A percentile compares a stretch with the other conserved stretches of the same genome.
Conservation (phyloP, 2,888 invertebrate genomes). For the Diogma glabrata region DNA sequence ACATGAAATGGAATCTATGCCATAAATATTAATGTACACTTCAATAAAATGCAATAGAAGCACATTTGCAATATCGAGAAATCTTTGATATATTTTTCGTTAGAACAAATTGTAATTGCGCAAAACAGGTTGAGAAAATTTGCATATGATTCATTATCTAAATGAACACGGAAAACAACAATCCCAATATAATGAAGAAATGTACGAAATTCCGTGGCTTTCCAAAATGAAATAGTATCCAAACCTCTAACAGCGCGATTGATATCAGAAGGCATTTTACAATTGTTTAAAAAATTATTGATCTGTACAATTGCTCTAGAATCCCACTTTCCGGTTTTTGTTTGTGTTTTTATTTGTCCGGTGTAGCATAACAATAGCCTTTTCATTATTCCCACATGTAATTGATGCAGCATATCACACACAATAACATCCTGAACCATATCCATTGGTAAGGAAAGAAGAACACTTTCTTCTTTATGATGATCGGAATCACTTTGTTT, state of each 20-base stretch:
- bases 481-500: background rate
- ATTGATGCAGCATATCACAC: no score
- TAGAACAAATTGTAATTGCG: no score
- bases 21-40: background rate
- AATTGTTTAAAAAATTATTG: background rate
- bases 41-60: conserved; percentile 4
- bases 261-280: background rate
- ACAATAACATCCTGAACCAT: background rate
- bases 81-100: no score
- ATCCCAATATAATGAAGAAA: background rate
- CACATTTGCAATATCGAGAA: conserved; percentile 1
- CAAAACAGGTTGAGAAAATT: background rate
- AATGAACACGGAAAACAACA: background rate
- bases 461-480: background rate
- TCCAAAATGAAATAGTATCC: background rate
- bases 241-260: background rate
- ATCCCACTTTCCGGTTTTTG: no score
- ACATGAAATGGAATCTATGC: background rate
- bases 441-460: conserved; percentile 1
- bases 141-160: conserved; percentile 1
- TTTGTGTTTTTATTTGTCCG: no score
- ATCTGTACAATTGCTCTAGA: background rate
- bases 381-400: no score
- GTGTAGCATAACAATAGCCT: no score
- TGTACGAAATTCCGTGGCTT: background rate